Percentiles rank a stretch among this genome's conserved stretches.
These are phyloP conservation scores for Arnoldichthys spilopterus DNA, from an alignment of 2,797 vertebrate genomes.

Conservation along the genomic window DNA sequence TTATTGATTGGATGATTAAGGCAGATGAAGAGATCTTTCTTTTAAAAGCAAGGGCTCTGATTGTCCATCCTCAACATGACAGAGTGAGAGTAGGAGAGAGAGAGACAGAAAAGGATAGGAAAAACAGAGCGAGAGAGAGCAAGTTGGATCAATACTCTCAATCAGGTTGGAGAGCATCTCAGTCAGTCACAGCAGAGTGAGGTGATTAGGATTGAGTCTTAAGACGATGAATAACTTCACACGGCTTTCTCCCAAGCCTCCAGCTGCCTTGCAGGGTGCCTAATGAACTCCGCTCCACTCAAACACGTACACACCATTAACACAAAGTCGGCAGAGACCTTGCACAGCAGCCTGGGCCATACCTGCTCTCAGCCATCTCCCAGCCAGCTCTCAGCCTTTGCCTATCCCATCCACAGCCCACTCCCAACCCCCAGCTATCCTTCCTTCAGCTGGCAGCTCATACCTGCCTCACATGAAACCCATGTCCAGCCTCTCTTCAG, in stretches of 20 bases:
- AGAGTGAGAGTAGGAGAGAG: slow-evolving; percentile 59
- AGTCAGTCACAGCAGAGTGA: slow-evolving; percentile 92
- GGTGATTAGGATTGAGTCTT: slow-evolving; percentile 97
- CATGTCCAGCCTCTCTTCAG: neutral
- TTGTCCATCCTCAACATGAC: slow-evolving; percentile 87
- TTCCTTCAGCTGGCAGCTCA: neutral
- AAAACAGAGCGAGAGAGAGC: slow-evolving; percentile 28
- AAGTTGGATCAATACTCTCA: slow-evolving; percentile 93
- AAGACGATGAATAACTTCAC: slow-evolving; percentile 92
- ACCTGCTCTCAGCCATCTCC: slow-evolving; percentile 45
- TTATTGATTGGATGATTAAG: slow-evolving; percentile 98
- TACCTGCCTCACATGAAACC: neutral
- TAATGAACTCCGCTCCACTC: slow-evolving; percentile 87
- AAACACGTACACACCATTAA: slow-evolving; percentile 57
- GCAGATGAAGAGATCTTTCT: slow-evolving; percentile 92
- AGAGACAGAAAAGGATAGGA: slow-evolving; percentile 70
- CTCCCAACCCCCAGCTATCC: neutral
- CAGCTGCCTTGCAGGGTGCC: slow-evolving; percentile 81
- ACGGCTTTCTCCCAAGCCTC: slow-evolving; percentile 82
- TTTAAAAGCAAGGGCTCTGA: slow-evolving; percentile 87
- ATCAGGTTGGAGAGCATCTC: slow-evolving; percentile 89
- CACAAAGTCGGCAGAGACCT: slow-evolving; percentile 42
- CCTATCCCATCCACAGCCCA: neutral
- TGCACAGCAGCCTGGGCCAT: slow-evolving; percentile 46
- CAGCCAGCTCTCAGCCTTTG: neutral